phyloP scores from a whole-genome alignment of 2,113 vertebrate genomes.

The Chaenocephalus aceratus region DNA sequence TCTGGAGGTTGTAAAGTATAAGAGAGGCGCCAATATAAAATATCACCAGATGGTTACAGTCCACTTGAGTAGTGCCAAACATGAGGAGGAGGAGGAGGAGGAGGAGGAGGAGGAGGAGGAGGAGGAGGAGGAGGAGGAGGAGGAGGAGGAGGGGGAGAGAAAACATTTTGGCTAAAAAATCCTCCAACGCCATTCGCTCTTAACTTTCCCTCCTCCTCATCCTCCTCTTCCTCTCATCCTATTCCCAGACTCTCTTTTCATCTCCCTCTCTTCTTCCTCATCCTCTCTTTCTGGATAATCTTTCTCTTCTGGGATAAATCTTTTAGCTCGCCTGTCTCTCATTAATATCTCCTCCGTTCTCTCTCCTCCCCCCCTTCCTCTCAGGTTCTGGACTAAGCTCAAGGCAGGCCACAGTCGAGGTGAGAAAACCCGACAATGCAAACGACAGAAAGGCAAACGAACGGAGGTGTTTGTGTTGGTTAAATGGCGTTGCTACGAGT shows the following conservation, averaged over 20 bases:
- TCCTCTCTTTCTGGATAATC: not conserved
- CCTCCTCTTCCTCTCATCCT: slow-evolving; percentile 10
- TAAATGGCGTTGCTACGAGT: slow-evolving; percentile 59
- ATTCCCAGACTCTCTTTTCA: slow-evolving; percentile 22
- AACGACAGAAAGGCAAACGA: not conserved
- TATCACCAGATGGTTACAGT: slow-evolving; percentile 43
- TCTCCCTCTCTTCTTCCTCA: not conserved
- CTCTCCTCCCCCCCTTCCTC: not conserved
- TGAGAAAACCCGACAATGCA: slow-evolving; percentile 20
- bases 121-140: not conserved
- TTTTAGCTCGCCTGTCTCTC: not conserved
- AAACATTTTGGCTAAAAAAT: not conserved
- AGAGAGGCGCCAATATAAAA: not conserved
- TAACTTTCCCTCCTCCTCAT: slow-evolving; percentile 13
- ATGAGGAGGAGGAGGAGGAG: too few relatives aligned
- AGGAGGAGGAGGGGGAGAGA: too few relatives aligned
- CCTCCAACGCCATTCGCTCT: not conserved
- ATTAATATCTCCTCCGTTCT: not conserved
- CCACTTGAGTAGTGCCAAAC: slow-evolving; percentile 17
- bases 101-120: too few relatives aligned
- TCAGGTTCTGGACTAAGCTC: slow-evolving; percentile 31
- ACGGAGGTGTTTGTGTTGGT: not conserved
- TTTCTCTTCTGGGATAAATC: not conserved
- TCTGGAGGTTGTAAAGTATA: slow-evolving; percentile 10
- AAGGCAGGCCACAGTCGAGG: not conserved